Percentiles rank a stretch among this genome's conserved stretches.
These are phyloP conservation scores for Mylabris phalerata DNA, from an alignment of 1,140 invertebrate species.

Conservation along the genomic window DNA sequence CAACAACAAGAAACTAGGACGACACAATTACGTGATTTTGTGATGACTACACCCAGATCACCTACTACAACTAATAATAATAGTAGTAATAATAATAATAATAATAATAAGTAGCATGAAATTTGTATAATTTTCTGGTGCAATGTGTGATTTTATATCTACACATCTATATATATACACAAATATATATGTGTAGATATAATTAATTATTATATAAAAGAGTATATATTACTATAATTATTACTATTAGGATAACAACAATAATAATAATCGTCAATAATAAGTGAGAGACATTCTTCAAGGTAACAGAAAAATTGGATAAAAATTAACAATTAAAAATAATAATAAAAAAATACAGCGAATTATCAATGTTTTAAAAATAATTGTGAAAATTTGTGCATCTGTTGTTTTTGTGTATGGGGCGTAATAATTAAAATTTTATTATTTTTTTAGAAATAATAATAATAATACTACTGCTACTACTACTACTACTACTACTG, in stretches of 20 bases:
- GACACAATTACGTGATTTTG: conserved; percentile 35
- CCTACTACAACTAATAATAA: conserved; percentile 1
- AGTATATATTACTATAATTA: too few relatives aligned
- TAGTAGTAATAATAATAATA: too few relatives aligned
- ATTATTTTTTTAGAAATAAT: not conserved
- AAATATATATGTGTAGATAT: not conserved
- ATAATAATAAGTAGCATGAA: conserved; percentile 25
- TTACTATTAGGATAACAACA: too few relatives aligned
- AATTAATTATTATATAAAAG: not conserved
- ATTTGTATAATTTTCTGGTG: not conserved
- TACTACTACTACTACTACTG: not conserved
- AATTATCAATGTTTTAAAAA: not conserved
- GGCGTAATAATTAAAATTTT: not conserved
- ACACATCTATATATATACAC: not conserved
- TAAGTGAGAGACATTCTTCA: too few relatives aligned
- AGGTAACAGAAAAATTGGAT: too few relatives aligned
- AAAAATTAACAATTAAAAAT: too few relatives aligned
- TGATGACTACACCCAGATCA: conserved; percentile 24
- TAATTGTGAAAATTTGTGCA: not conserved
- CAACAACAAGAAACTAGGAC: conserved; percentile 20
- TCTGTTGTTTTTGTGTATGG: not conserved
- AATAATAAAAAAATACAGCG: too few relatives aligned
- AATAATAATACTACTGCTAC: not conserved
- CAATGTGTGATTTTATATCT: conserved; percentile 1
- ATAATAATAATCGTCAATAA: too few relatives aligned